Conservation (phyloP, 2,888 invertebrate species). For the Coleophora flavipennella region DNA sequence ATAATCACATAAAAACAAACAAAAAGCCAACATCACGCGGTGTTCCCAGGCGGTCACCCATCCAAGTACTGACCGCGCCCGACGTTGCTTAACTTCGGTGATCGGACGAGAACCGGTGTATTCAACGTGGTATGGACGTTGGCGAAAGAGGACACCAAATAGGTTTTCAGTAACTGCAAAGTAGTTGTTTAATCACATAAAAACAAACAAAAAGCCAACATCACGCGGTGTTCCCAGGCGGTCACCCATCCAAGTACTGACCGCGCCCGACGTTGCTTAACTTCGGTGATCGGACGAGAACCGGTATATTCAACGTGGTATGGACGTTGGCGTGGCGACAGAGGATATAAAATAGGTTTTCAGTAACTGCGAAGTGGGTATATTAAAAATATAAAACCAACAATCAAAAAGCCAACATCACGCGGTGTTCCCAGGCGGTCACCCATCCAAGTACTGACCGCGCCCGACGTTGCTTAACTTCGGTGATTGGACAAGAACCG, state of each 20-base stretch:
- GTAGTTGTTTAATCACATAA: no score
- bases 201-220: background rate
- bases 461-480: background rate
- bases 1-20: no score
- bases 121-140: background rate
- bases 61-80: background rate
- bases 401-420: background rate
- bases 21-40: background rate
- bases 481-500: background rate
- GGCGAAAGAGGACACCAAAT: conserved; percentile 14
- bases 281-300: background rate
- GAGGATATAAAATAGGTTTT: no score
- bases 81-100: background rate
- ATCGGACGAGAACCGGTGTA: background rate
- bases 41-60: background rate
- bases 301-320: background rate
- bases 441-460: background rate
- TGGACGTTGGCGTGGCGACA: background rate
- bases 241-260: background rate
- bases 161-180: no score
- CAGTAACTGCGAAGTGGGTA: no score
- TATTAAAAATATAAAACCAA: no score
- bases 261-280: background rate
- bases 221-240: background rate
- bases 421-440: background rate